Base-by-base conservation (phyloP, 2,888 invertebrate species). In the Agriopis leucophaearia region DNA sequence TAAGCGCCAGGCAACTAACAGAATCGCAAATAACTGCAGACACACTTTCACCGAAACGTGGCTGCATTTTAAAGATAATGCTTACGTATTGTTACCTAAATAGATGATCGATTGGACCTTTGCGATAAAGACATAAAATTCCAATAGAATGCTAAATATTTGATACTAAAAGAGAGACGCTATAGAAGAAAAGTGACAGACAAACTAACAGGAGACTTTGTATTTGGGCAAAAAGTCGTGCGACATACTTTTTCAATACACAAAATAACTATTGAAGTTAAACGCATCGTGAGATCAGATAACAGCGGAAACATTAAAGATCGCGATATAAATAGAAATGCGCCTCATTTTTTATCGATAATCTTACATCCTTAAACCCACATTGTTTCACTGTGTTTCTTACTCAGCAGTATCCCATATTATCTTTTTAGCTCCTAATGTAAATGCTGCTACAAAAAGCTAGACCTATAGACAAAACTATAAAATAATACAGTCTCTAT, bases 1-100 rank as follows among this genome's bases (percentile, higher is more conserved):
- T 60, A 68, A 44, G 38, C 59, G 47, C 36, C 55, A 50, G 42
- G 51, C 52, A 36, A 60, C 64, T 51, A 40, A 51, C 38, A 15
- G 68, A 69, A 69, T 69, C 60, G 38, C 64, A 68, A 68, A 64
- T 36, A 47, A 16, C 54, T 16, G n/a, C 44, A 69, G 60, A 44
- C 64, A 68, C 68, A 69, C 64, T 69, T 69, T 69, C 68, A 60
- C 68, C 68, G 55, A 51, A 69, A 60, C 67, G 59, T 64, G 64
- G 45, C 40, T 69, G 56, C 59, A 69, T 69, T 60, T 38, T 64
- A 55, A 68, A 66, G 8, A 47, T 36, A 44, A 60, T 45, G 51
- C 54, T 62, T 44, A 56, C 54, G 48, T 59, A 35, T 47, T 58
- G 48, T 47, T 55, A 55, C 55, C 42, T 55, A 55, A 52, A 52